Percentiles rank a stretch among this genome's conserved stretches.
Conservation (phyloP, 2,113 vertebrate species). For the Globicephala melas region DNA sequence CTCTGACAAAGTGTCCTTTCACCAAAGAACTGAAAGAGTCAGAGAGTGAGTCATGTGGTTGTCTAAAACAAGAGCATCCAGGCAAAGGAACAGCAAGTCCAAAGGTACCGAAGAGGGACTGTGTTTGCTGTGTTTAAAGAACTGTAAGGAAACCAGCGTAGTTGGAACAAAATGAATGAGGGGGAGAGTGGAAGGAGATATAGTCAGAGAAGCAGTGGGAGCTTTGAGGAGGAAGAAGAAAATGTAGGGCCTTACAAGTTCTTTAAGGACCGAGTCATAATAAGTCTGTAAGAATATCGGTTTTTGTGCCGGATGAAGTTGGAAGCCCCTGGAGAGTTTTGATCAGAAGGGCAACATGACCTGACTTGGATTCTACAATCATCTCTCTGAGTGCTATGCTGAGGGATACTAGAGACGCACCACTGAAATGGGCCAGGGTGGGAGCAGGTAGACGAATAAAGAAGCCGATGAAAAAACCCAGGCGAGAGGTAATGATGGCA, state of each 20-base stretch:
- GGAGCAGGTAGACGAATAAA: neutral
- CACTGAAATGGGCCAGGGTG: neutral
- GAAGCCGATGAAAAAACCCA: neutral
- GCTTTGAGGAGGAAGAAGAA: neutral
- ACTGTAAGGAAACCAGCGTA: neutral
- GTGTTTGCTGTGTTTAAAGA: neutral
- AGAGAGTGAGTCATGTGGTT: neutral
- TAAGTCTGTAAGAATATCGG: neutral
- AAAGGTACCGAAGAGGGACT: neutral
- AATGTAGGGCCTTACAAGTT: neutral
- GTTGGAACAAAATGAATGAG: neutral
- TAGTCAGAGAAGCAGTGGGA: neutral
- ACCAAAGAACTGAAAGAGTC: neutral
- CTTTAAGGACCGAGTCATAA: neutral
- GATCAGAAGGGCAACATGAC: neutral
- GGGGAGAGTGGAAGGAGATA: neutral
- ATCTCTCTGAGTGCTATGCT: neutral
- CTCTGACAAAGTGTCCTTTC: neutral
- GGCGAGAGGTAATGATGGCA: neutral
- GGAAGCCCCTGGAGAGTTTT: neutral
- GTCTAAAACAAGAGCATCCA: neutral
- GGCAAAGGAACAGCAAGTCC: neutral
- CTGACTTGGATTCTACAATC: neutral
- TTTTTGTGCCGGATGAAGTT: neutral
- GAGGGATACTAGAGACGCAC: neutral